Conservation (phyloP, 2,888 invertebrate species). For the Adelphocoris suturalis region DNA sequence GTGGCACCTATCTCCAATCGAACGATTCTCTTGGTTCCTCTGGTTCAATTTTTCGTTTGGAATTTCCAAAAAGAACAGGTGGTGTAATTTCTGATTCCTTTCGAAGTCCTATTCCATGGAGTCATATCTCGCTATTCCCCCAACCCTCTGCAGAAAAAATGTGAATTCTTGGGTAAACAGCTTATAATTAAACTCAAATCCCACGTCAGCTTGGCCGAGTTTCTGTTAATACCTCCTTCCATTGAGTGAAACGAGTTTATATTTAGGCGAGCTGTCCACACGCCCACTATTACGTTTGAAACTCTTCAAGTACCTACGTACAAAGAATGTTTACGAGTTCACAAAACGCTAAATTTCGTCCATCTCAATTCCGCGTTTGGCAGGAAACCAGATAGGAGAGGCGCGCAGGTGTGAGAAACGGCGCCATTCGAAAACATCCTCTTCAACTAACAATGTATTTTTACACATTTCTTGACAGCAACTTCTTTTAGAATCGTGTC, state of each 20-base stretch:
- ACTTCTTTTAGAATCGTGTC: not conserved
- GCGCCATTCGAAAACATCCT: not conserved
- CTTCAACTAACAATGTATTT: conserved; percentile 17
- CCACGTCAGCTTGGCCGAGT: too few relatives aligned
- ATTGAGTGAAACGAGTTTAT: not conserved
- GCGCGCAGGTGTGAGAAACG: not conserved
- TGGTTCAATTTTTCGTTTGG: too few relatives aligned
- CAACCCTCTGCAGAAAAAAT: too few relatives aligned
- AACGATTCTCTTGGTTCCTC: too few relatives aligned
- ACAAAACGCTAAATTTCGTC: not conserved
- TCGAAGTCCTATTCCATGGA: too few relatives aligned
- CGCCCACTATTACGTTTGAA: not conserved
- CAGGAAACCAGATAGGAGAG: not conserved
- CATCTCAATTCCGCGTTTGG: not conserved
- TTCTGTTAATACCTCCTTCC: not conserved
- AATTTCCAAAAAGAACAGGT: too few relatives aligned
- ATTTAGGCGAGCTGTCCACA: not conserved
- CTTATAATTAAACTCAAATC: too few relatives aligned
- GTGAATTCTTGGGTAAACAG: too few relatives aligned
- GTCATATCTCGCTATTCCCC: too few relatives aligned
- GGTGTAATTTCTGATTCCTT: too few relatives aligned
- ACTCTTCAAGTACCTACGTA: not conserved
- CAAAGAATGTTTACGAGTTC: not conserved
- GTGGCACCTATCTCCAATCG: too few relatives aligned
- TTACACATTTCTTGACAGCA: not conserved